Percentiles rank a stretch among this genome's conserved stretches.
Conservation (phyloP, 2,888 invertebrate genomes). For the Catocala fraxini region DNA sequence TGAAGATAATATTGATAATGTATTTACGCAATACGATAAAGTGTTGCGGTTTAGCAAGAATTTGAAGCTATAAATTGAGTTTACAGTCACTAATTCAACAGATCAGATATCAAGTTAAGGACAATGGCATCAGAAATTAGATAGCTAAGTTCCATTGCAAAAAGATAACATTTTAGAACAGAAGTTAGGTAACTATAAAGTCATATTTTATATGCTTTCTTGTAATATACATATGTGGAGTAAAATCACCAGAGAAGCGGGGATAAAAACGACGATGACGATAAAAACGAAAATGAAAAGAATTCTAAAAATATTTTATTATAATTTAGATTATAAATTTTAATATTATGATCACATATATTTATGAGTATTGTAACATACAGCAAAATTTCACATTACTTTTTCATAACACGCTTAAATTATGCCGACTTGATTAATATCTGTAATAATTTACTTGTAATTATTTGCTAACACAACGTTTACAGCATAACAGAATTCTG, state of each 20-base stretch:
- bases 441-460: constrained; percentile 17
- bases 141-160: not conserved
- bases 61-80: not conserved
- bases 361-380: constrained; percentile 11
- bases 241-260: not conserved
- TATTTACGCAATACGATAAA: constrained; percentile 14
- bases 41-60: constrained; percentile 5
- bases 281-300: too few relatives aligned
- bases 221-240: not conserved
- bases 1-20: constrained; percentile 16
- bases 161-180: not conserved
- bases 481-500: constrained; percentile 3
- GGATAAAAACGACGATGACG: too few relatives aligned
- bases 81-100: too few relatives aligned
- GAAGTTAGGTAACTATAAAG: not conserved
- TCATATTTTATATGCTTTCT: not conserved
- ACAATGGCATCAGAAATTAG: too few relatives aligned
- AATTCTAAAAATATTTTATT: too few relatives aligned
- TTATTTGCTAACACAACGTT: constrained; percentile 13
- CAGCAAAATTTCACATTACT: constrained; percentile 11
- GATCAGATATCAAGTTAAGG: not conserved
- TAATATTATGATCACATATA: constrained; percentile 14
- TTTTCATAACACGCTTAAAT: constrained; percentile 24
- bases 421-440: constrained; percentile 16
- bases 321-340: constrained; percentile 9